phyloP scores from a whole-genome alignment of 2,113 vertebrate species.

The Tauraco erythrolophus region DNA sequence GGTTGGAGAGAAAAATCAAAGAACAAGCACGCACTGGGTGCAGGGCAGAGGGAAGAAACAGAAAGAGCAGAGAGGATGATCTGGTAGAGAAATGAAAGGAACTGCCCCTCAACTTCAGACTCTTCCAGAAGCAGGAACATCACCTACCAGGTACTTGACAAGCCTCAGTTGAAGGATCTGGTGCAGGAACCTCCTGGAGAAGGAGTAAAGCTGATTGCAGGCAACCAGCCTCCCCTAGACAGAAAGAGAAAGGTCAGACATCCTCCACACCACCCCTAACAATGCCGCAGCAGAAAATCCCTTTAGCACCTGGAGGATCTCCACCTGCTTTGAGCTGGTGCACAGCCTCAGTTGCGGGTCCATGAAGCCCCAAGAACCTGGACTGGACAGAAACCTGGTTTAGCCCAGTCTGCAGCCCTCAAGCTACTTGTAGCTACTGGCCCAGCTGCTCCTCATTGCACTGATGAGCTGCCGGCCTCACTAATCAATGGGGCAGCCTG shows the following conservation, averaged over 20 bases:
- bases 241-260: not conserved
- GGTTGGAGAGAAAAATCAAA: not conserved
- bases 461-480: not conserved
- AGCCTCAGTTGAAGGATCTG: not conserved
- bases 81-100: not conserved
- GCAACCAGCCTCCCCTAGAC: not conserved
- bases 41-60: not conserved
- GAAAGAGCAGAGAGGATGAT: rapidly evolving
- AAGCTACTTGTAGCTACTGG: not conserved
- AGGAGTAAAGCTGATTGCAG: rapidly evolving
- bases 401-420: rapidly evolving
- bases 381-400: rapidly evolving
- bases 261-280: not conserved
- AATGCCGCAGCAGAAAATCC: rapidly evolving
- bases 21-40: rapidly evolving
- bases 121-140: not conserved
- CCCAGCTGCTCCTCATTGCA: not conserved
- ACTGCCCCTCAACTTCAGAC: too few relatives aligned
- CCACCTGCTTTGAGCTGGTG: not conserved
- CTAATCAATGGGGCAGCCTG: not conserved
- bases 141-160: constrained; percentile 17
- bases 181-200: not conserved
- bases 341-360: rapidly evolving
- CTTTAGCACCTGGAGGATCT: rapidly evolving
- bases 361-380: rapidly evolving